These are phyloP conservation scores for Lordiphosa mommai DNA, from an alignment of 1,140 invertebrate species.

Conservation along the genomic window DNA sequence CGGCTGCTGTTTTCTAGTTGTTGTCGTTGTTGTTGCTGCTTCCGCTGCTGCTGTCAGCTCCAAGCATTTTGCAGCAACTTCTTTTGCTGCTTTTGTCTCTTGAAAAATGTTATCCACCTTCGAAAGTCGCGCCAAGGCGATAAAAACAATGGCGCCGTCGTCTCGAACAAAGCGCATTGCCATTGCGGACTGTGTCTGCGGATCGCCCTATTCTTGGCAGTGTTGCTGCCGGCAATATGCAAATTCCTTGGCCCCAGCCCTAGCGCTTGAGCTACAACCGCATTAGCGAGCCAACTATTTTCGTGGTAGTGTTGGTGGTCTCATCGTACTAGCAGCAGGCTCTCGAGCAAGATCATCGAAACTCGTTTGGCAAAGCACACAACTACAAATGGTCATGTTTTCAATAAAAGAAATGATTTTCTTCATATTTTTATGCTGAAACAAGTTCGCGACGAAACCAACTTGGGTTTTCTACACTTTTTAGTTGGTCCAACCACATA, in stretches of 20 bases:
- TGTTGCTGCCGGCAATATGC: conserved; percentile 49
- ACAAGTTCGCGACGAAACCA: conserved; percentile 50
- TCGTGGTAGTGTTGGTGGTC: conserved; percentile 1
- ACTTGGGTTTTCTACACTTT: conserved; percentile 47
- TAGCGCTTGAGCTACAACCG: conserved; percentile 24
- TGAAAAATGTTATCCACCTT: conserved; percentile 43
- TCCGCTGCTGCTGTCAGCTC: conserved; percentile 9
- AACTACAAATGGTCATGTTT: conserved; percentile 48
- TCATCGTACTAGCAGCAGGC: conserved; percentile 28
- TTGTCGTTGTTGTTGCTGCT: conserved; percentile 9
- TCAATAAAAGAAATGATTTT: conserved; percentile 65
- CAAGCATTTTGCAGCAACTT: conserved; percentile 56
- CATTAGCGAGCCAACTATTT: conserved; percentile 13
- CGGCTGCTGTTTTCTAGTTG: conserved; percentile 11
- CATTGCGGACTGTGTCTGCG: conserved; percentile 6
- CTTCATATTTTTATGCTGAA: conserved; percentile 62
- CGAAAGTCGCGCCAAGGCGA: conserved; percentile 31
- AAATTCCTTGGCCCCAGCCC: conserved; percentile 35
- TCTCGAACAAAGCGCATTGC: conserved; percentile 47
- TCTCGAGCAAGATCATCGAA: conserved; percentile 21
- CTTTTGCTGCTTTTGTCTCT: conserved; percentile 66
- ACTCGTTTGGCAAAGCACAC: conserved; percentile 39
- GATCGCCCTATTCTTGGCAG: conserved; percentile 63
- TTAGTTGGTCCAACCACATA: conserved; percentile 40
- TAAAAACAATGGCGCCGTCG: conserved; percentile 50